Evolutionary conservation across 2,797 vertebrate genomes (phyloP), one percentile per base, ranked within the genome.

Genomic region (Prunella strophiata): DNA sequence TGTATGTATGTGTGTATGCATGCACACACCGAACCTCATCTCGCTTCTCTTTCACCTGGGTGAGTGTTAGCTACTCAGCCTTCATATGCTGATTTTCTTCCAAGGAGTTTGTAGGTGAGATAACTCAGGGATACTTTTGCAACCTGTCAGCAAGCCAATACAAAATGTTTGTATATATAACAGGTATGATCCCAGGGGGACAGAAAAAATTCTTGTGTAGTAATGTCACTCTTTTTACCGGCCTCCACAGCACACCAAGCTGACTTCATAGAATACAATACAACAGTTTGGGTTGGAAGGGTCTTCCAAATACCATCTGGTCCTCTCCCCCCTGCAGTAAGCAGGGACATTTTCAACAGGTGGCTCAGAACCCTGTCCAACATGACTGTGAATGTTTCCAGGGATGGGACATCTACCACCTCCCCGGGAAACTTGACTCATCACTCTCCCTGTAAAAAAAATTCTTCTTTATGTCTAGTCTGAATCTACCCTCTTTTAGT

Each of bases 41-140:
- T 67, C 0, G 0, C 15, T 61, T 59, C 25, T 48, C 10, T 74
- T 81, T 67, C 21, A 19, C 30, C 15, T 40, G 22, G 11, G 22
- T 76, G 34, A 83, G 58, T 76, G 21, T 13, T 51, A 43, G 57
- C 85, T 87, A 27, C 40, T 63, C 52, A 32, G 34, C 19, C 16
- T 76, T 80, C 52, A 10, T 12, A 13, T 17, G 12, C 13, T 59
- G 30, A 3, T 77, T 84, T 77, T 74, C 38, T 92, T 76, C 32
- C 18, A 43, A 13, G 9, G 78, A 58, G 1, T 16, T 15, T 13
- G 5, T 29, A 42, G 22, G 29, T 57, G 6, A 61, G 7, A 32
- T 23, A 80, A 36, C 5, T 52, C 30, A 57, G 47, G 26, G 45
- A 23, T 58, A 19, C 18, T 74, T 61, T 43, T 4, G 1, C 48